Evolutionary conservation across 2,888 invertebrate species (phyloP).

Genomic region (Drepana falcataria): DNA sequence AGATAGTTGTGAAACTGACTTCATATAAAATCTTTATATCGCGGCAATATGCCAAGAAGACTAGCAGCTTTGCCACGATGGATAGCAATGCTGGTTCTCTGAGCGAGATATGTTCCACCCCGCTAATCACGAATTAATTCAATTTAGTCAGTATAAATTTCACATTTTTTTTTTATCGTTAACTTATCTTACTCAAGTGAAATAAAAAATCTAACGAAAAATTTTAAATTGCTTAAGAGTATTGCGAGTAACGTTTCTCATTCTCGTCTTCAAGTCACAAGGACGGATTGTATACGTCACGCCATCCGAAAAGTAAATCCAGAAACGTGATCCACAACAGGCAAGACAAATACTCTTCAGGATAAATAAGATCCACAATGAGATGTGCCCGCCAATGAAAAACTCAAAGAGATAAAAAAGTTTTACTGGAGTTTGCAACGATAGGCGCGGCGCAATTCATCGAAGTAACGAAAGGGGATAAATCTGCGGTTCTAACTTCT

Average conservation of each 20-base stretch:
- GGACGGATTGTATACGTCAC: background rate
- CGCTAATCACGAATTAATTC: too few relatives aligned
- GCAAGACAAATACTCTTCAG: conserved; percentile 49
- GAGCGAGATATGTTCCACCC: too few relatives aligned
- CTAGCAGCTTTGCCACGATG: too few relatives aligned
- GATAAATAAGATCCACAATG: conserved; percentile 42
- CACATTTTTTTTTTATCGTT: too few relatives aligned
- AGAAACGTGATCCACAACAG: conserved; percentile 13
- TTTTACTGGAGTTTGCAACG: conserved; percentile 42
- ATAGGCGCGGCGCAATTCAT: conserved; percentile 48
- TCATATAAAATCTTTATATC: too few relatives aligned
- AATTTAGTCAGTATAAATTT: too few relatives aligned
- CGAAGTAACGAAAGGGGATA: conserved; percentile 58
- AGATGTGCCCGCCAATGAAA: conserved; percentile 31
- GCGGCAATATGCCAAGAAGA: too few relatives aligned
- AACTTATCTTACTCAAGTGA: too few relatives aligned
- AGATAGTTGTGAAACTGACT: too few relatives aligned
- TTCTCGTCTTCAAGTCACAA: background rate
- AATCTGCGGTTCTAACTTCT: conserved; percentile 56
- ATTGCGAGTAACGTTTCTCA: background rate
- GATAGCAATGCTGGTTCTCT: too few relatives aligned
- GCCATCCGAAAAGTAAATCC: background rate
- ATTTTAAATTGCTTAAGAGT: too few relatives aligned
- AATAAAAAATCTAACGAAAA: too few relatives aligned
- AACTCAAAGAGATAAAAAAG: conserved; percentile 32